A percentile compares a stretch with the other conserved stretches of the same genome.
Evolutionary conservation across 2,888 invertebrate species (phyloP).

Genomic region (Macrosiphum euphorbiae): DNA sequence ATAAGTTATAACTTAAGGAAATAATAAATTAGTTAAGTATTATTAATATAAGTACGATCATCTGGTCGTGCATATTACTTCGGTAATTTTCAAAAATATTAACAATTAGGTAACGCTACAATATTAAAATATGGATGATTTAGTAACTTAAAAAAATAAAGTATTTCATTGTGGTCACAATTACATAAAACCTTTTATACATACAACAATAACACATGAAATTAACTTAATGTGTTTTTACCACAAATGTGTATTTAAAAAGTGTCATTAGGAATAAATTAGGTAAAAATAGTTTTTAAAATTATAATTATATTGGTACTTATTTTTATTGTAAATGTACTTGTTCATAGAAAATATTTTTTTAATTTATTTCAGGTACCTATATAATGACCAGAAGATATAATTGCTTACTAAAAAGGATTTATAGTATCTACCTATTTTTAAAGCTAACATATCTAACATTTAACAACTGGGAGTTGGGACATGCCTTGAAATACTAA

Average conservation of each 20-base stretch:
- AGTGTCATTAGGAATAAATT: background rate
- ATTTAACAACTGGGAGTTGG: background rate
- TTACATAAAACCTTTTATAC: background rate
- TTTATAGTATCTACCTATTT: background rate
- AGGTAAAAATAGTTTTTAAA: background rate
- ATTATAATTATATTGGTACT: background rate
- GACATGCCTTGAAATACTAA: background rate
- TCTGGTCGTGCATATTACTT: background rate
- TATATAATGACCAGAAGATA: background rate
- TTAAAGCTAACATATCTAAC: background rate
- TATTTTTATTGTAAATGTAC: background rate
- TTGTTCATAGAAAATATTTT: background rate
- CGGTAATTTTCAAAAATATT: background rate
- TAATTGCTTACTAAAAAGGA: slow-evolving; percentile 13
- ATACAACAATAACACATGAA: background rate
- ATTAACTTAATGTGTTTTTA: background rate
- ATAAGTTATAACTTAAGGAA: background rate
- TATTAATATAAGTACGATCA: background rate
- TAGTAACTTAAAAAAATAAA: background rate
- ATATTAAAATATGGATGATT: background rate
- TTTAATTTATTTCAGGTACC: background rate
- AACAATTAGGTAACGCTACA: background rate
- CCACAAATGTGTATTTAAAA: background rate
- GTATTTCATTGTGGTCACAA: background rate
- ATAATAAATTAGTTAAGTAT: background rate